Evolutionary conservation across 2,797 vertebrate genomes (phyloP), one percentile per base, ranked within the genome.

Genomic region (Esox lucius): DNA sequence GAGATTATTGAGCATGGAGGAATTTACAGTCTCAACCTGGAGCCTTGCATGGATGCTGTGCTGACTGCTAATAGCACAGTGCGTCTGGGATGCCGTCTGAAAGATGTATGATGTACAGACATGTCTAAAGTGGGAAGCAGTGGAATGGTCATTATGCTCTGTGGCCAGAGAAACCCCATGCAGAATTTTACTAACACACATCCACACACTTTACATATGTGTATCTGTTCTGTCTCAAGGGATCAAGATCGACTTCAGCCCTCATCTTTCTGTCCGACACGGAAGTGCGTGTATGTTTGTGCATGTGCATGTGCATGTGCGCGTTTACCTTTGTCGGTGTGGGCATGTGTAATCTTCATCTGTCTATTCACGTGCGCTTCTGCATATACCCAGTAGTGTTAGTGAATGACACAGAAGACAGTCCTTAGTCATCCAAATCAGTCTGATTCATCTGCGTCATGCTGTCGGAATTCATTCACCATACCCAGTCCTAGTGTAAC

Each of bases 281-380:
- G 26, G 5, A 13, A 11, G 28, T 31, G n/a, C n/a, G 56, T 61
- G 56, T 61, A 17, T 61, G 22, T 26, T 12, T 70, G 66, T 26
- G n/a, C 35, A 33, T 79, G 73, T 65, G 51, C 35, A 15, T 70
- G 66, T 26, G n/a, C 35, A 33, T 79, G 73, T 65, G 51, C 35
- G 15, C 9, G n/a, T 75, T 31, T 12, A 9, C 61, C 15, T 56
- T 51, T 75, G 61, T 64, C 49, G 51, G 39, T 72, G 70, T 42
- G 3, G 42, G 42, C 22, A 12, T 24, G 11, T 24, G 22, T 24
- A 19, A 3, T 59, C 9, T 12, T 24, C n/a, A 24, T 59, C 56
- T 24, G 59, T 59, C 56, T 11, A 9, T 22, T 59, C 22, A 22
- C n/a, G 8, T 9, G 11, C 56, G 3, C 8, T 59, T 24, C 11